A percentile compares a stretch with the other conserved stretches of the same genome.
These are phyloP conservation scores for Lordiphosa fenestrarum DNA, from an alignment of 2,888 invertebrate species.

Conservation along the genomic window DNA sequence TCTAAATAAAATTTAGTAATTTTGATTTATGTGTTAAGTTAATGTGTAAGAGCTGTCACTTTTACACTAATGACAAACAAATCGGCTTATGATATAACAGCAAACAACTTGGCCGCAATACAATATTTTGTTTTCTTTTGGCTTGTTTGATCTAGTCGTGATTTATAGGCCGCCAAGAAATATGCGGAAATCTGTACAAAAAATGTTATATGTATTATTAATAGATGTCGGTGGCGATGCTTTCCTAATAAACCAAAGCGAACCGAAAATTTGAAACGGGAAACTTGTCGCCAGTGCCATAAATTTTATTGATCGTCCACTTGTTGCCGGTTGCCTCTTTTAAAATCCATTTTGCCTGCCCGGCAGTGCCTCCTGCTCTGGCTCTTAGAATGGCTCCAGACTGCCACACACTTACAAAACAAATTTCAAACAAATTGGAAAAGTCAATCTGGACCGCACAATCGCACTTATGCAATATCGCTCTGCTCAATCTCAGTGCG, in stretches of 20 bases:
- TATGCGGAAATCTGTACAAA: slow-evolving; percentile 53
- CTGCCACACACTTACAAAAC: no score
- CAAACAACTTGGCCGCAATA: slow-evolving; percentile 20
- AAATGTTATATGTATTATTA: slow-evolving; percentile 35
- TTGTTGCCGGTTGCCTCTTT: no score
- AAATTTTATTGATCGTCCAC: slow-evolving; percentile 30
- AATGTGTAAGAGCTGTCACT: no score
- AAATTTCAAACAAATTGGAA: slow-evolving; percentile 62
- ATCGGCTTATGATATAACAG: slow-evolving; percentile 70
- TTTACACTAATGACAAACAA: slow-evolving; percentile 57
- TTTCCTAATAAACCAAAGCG: slow-evolving; percentile 7
- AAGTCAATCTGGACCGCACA: slow-evolving; percentile 59
- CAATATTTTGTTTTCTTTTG: slow-evolving; percentile 4
- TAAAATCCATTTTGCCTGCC: no score
- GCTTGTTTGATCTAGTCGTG: slow-evolving; percentile 30
- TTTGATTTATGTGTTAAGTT: no score
- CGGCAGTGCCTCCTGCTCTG: no score
- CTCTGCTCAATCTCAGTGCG: slow-evolving; percentile 40
- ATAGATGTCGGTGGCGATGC: slow-evolving; percentile 34
- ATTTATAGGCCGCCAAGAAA: slow-evolving; percentile 50
- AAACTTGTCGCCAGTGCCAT: slow-evolving; percentile 34
- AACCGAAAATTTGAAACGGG: slow-evolving; percentile 2
- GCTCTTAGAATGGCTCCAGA: no score
- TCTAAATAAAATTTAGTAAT: no score
- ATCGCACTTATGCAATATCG: slow-evolving; percentile 62